Conservation (phyloP, 2,888 invertebrate genomes). For the Epsilonema sp. region DNA sequence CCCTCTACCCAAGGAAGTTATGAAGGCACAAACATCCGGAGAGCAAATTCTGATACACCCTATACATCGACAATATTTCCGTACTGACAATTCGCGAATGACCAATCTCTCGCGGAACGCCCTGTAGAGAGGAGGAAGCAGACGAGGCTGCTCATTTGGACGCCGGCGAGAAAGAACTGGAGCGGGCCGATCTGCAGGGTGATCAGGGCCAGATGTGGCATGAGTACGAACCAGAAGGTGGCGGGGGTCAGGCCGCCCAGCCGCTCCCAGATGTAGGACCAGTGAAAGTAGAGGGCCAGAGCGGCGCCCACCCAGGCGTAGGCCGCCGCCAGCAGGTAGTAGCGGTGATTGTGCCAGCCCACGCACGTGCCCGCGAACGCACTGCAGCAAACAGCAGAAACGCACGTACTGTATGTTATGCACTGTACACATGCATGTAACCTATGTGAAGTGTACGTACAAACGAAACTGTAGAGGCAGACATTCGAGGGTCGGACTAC, state of each 20-base stretch:
- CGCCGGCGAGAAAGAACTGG: constrained; percentile 16
- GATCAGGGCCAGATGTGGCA: constrained; percentile 29
- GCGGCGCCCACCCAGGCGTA: constrained; percentile 46
- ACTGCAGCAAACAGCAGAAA: no score
- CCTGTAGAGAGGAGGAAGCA: constrained; percentile 47
- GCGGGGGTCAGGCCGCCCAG: constrained; percentile 24
- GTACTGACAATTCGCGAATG: no score
- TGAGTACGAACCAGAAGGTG: constrained; percentile 20
- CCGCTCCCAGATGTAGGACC: constrained; percentile 15
- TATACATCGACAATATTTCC: no score
- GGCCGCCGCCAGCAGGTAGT: constrained; percentile 54
- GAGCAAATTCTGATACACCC: no score
- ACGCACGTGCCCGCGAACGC: constrained; percentile 69
- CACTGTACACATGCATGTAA: no score
- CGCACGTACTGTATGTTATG: no score
- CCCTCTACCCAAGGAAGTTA: no score
- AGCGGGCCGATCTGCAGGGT: constrained; percentile 19
- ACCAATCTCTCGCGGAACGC: no score
- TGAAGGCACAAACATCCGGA: no score
- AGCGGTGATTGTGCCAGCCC: constrained; percentile 65
- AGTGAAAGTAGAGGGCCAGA: constrained; percentile 24
- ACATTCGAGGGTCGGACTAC: no score
- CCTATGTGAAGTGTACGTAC: no score
- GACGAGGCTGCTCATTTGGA: constrained; percentile 10
- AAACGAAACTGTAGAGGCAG: no score